These are phyloP conservation scores for Papilio machaon DNA, from an alignment of 1,140 invertebrate genomes.

Conservation along the genomic window DNA sequence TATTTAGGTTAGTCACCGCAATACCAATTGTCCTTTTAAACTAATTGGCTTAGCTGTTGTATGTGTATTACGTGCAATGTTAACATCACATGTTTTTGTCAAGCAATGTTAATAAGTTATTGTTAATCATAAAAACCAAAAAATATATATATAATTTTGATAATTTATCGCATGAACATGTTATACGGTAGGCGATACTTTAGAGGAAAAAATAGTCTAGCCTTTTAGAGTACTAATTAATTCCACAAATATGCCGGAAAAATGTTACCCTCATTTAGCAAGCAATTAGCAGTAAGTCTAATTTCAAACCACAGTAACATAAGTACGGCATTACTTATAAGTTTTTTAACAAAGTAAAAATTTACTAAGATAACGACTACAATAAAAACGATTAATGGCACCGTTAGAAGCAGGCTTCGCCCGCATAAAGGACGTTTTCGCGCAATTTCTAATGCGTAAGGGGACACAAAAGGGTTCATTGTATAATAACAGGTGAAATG, in stretches of 20 bases:
- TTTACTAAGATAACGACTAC: conserved; percentile 19
- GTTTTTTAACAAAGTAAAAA: neutral
- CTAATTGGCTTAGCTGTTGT: conserved; percentile 66
- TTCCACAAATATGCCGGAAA: neutral
- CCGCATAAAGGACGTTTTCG: conserved; percentile 51
- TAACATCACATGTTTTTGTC: neutral
- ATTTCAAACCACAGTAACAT: no score
- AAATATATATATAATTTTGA: no score
- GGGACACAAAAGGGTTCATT: conserved; percentile 44
- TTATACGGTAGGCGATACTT: neutral
- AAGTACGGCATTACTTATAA: neutral
- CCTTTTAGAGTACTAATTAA: neutral
- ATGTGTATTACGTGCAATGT: conserved; percentile 45
- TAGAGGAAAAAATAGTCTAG: neutral
- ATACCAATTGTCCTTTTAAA: conserved; percentile 74
- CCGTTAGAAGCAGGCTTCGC: conserved; percentile 48
- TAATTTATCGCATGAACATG: neutral
- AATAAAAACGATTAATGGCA: conserved; percentile 48
- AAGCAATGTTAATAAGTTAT: neutral
- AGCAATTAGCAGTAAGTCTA: no score
- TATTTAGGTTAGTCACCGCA: conserved; percentile 80
- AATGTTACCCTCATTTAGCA: no score
- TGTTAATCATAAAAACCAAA: neutral
- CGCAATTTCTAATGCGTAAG: conserved; percentile 43
- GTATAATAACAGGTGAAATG: conserved; percentile 66